Evolutionary conservation across 1,140 invertebrate species (phyloP).

Genomic region (Drosophila murphyi): DNA sequence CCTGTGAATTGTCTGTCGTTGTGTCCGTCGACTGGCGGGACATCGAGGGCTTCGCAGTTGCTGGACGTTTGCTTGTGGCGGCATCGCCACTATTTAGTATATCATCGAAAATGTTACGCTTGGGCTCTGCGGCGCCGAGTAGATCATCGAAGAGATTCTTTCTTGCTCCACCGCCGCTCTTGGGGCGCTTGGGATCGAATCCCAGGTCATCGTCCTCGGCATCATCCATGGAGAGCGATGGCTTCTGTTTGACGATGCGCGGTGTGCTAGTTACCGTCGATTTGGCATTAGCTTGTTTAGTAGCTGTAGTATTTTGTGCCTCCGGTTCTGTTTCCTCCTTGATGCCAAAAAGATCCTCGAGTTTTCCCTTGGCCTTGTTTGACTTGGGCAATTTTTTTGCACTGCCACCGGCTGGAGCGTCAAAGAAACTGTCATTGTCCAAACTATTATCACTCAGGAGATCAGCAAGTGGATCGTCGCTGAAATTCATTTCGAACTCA

Average conservation of each 20-base stretch:
- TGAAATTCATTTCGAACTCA: conserved; percentile 68
- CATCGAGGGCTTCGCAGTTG: conserved; percentile 63
- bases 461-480: conserved; percentile 84
- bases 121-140: conserved; percentile 54
- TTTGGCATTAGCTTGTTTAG: conserved; percentile 20
- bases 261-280: conserved; percentile 58
- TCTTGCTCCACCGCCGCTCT: conserved; percentile 53
- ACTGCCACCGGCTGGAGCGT: conserved; percentile 62
- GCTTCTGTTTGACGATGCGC: conserved; percentile 73
- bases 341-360: conserved; percentile 82
- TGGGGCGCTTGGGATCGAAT: conserved; percentile 82
- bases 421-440: conserved; percentile 86
- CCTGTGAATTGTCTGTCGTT: conserved; percentile 70
- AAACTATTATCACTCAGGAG: conserved; percentile 85
- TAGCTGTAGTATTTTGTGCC: conserved; percentile 29
- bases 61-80: conserved; percentile 47
- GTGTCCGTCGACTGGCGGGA: conserved; percentile 82
- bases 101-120: conserved; percentile 69
- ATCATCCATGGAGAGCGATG: conserved; percentile 66
- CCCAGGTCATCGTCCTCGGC: conserved; percentile 80
- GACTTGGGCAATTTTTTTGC: conserved; percentile 52
- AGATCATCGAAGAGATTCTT: conserved; percentile 65
- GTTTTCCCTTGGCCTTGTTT: conserved; percentile 56
- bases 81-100: conserved; percentile 40
- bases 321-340: conserved; percentile 73